Evolutionary conservation across 1,140 invertebrate genomes (phyloP), one percentile per base, ranked within the genome.

Genomic region (Scylla paramamosain): DNA sequence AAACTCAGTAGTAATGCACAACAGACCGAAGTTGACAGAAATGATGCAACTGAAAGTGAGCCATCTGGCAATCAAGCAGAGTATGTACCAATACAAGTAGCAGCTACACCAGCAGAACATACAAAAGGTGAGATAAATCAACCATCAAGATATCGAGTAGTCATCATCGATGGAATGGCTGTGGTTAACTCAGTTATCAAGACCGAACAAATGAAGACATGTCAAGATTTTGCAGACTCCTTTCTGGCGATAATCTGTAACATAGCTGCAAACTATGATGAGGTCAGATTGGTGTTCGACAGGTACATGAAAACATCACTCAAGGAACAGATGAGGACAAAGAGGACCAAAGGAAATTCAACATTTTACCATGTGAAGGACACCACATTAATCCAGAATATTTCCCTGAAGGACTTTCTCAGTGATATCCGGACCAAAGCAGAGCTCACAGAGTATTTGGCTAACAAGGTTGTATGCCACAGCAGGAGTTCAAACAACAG

Each of bases 341-440:
- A 92, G 52, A 67, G 91, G 29, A 92, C 91, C 20, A 59, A 77
- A 52, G 59, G 91, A 16, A 92, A 28, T 8, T 67, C 91, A 92
- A 92, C 91, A 93, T 93, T 86, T 52, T 93, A 46, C 31, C 91
- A 92, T 28, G 92, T 93, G 10, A 86, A 46, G 28, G 77, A 93
- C 84, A 86, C 3, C n/a, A 84, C 92, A 6, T 86, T 86, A 48
- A 83, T 93, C 31, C 92, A 93, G 92, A 93, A 93, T n/a, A 93
- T 93, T 46, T 93, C 92, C 12, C 20, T 86, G 39, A 93, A 93
- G 46, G 92, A 83, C 28, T 93, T 93, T 16, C 92, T 93, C 39
- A 86, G 77, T 4, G 67, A 93, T 93, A 86, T 86, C 77, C 8
- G 67, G 29, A 93, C 83, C 8, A 84, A 93, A 86, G 92, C 29